Evolutionary conservation across 2,888 invertebrate genomes (phyloP).

Genomic region (Melanotus villosus): DNA sequence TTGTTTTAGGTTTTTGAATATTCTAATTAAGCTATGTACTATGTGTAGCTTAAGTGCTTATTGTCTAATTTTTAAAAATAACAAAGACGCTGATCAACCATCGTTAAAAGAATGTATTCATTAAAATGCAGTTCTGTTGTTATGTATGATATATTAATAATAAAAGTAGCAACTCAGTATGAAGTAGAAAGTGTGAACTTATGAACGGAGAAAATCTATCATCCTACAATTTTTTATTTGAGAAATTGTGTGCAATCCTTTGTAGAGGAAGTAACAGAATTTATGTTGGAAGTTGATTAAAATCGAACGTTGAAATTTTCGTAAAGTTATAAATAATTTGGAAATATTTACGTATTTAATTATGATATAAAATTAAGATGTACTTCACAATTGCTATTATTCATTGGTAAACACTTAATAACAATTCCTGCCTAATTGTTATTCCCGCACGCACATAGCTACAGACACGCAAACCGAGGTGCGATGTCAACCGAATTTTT

Average conservation of each 20-base stretch:
- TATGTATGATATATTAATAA: too few species aligned
- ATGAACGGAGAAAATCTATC: neutral
- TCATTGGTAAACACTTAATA: constrained; percentile 1
- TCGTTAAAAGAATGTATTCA: too few species aligned
- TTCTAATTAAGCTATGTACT: too few species aligned
- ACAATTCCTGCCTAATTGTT: constrained; percentile 8
- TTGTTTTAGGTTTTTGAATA: too few species aligned
- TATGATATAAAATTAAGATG: constrained; percentile 7
- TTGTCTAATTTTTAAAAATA: too few species aligned
- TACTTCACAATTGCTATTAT: constrained; percentile 1
- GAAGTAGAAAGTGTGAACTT: constrained; percentile 9
- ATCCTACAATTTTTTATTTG: constrained; percentile 1
- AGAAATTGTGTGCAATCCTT: neutral
- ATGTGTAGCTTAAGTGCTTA: too few species aligned
- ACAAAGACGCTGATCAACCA: too few species aligned
- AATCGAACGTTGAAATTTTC: too few species aligned
- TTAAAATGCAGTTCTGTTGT: too few species aligned
- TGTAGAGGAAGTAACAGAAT: too few species aligned
- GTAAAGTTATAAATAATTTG: neutral
- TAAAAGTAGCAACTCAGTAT: neutral
- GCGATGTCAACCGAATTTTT: neutral
- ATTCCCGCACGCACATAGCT: neutral
- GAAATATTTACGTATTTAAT: neutral
- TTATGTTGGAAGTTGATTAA: too few species aligned
- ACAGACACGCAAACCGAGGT: constrained; percentile 14